Conservation (phyloP, 2,888 invertebrate species). For the Cosmia pyralina region DNA sequence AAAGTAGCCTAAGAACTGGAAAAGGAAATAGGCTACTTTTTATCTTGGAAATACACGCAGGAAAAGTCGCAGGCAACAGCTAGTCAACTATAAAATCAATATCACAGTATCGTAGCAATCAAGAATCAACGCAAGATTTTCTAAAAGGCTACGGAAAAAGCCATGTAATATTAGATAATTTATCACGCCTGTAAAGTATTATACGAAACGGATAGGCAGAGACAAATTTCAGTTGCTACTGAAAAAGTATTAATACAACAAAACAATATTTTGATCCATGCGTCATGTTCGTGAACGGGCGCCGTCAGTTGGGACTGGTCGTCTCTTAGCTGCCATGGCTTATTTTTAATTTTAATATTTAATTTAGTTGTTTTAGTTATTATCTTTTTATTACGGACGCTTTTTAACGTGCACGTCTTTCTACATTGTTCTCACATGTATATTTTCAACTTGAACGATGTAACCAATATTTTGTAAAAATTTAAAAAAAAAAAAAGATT, state of each 20-base stretch:
- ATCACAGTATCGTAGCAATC: slow-evolving; percentile 1
- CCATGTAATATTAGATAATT: not conserved
- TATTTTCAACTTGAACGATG: too few species aligned
- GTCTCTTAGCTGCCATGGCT: too few species aligned
- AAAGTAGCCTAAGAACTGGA: not conserved
- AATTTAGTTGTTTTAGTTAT: too few species aligned
- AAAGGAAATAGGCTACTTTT: not conserved
- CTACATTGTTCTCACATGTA: too few species aligned
- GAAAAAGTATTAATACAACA: not conserved
- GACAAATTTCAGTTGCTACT: not conserved
- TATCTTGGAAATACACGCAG: not conserved
- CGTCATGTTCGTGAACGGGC: not conserved
- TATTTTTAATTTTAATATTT: too few species aligned
- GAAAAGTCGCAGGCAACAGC: not conserved
- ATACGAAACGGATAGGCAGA: not conserved
- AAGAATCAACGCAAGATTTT: slow-evolving; percentile 4
- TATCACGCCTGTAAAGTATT: not conserved
- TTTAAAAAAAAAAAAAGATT: too few species aligned
- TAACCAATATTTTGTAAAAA: too few species aligned
- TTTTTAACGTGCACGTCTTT: too few species aligned
- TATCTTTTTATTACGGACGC: too few species aligned
- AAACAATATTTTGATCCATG: not conserved
- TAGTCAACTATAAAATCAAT: slow-evolving; percentile 18
- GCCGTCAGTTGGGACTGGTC: too few species aligned
- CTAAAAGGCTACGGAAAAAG: not conserved